Conservation (phyloP, 2,888 invertebrate genomes). For the Eugnorisma glareosa region DNA sequence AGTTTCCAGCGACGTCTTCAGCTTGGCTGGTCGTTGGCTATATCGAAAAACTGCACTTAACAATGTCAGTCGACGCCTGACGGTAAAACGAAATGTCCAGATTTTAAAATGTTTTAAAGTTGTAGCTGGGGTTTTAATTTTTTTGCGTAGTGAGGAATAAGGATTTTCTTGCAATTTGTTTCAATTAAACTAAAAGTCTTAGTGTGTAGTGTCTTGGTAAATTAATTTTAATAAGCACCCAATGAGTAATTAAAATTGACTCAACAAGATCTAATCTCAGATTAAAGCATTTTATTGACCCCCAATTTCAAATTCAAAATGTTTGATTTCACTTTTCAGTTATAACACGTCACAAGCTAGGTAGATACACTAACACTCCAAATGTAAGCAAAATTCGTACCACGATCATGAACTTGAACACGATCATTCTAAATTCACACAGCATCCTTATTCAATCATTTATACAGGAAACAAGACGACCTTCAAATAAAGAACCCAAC, state of each 20-base stretch:
- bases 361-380: not conserved
- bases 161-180: not conserved
- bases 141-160: not conserved
- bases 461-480: not conserved
- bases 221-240: not conserved
- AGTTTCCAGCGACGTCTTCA: constrained; percentile 27
- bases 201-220: not conserved
- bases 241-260: not conserved
- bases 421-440: not conserved
- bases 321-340: not conserved
- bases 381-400: not conserved
- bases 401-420: not conserved
- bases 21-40: constrained; percentile 10
- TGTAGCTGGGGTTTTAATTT: not conserved
- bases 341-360: not conserved
- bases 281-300: too few species aligned
- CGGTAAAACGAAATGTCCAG: constrained; percentile 21
- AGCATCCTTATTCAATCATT: not conserved
- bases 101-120: constrained; percentile 18
- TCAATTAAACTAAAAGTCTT: not conserved
- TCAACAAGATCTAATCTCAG: not conserved
- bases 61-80: constrained; percentile 13
- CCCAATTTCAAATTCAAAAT: not conserved
- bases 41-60: constrained; percentile 38
- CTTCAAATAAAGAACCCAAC: not conserved